Percentiles rank a stretch among this genome's conserved stretches.
These are phyloP conservation scores for Theristicus caerulescens DNA, from an alignment of 2,113 vertebrate genomes.

Conservation along the genomic window DNA sequence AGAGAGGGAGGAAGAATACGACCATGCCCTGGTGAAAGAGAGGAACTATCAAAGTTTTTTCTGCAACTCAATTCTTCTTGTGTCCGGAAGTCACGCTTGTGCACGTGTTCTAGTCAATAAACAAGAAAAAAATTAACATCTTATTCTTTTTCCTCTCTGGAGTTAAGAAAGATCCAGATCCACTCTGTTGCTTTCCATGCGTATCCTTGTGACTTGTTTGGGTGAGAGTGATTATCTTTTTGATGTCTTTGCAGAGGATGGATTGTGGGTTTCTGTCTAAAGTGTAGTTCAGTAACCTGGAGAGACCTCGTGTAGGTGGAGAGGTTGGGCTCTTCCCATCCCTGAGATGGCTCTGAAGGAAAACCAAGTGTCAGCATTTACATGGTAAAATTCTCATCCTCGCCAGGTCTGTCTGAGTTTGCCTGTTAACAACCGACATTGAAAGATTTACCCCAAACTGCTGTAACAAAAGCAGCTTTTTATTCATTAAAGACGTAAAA, in stretches of 20 bases:
- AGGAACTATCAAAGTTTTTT: background rate
- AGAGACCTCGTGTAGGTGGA: background rate
- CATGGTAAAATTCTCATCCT: background rate
- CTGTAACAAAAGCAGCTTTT: background rate
- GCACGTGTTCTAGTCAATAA: background rate
- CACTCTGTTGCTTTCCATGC: rapidly evolving
- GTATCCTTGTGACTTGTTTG: rapidly evolving
- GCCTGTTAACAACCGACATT: background rate
- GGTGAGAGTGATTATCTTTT: background rate
- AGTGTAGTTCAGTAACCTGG: background rate
- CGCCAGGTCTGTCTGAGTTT: background rate
- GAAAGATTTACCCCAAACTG: background rate
- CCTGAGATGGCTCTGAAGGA: background rate
- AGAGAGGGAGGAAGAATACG: background rate
- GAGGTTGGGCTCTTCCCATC: background rate
- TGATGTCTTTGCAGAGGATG: background rate
- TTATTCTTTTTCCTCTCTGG: background rate
- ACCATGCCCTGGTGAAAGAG: rapidly evolving
- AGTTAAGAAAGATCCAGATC: background rate
- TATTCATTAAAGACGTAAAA: background rate
- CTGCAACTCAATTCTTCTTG: background rate
- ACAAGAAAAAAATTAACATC: background rate
- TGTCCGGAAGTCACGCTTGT: background rate
- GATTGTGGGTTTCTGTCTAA: background rate
- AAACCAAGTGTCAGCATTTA: background rate